A percentile compares a stretch with the other conserved stretches of the same genome.
Conservation (phyloP, 2,797 vertebrate genomes). For the Pseudotriccus pelzelni region DNA sequence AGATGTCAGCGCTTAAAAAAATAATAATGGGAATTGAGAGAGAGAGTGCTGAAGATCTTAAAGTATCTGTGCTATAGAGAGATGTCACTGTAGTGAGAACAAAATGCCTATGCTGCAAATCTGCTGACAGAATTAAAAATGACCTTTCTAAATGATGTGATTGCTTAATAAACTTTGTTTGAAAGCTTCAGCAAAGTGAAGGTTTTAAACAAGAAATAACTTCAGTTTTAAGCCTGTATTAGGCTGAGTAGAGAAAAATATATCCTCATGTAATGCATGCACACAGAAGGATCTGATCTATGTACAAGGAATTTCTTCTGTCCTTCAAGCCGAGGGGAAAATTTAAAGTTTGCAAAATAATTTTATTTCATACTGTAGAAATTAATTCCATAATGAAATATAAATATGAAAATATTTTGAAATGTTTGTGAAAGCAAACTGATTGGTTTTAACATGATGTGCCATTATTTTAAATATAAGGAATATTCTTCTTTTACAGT, state of each 20-base stretch:
- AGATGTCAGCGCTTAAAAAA: neutral
- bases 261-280: neutral
- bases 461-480: neutral
- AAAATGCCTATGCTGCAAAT: neutral
- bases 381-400: neutral
- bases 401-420: neutral
- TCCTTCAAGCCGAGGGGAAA: neutral
- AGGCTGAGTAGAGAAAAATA: neutral
- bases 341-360: neutral
- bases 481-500: neutral
- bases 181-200: neutral
- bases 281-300: neutral
- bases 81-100: neutral
- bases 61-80: neutral
- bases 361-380: neutral
- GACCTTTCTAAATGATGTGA: neutral
- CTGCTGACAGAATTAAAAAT: constrained; percentile 37
- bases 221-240: neutral
- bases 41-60: neutral
- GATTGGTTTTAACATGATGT: neutral
- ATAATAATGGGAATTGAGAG: neutral
- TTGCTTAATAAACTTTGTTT: neutral
- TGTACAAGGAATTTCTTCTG: neutral
- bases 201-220: neutral
- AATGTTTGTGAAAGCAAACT: neutral